These are phyloP conservation scores for Bubo blakistoni DNA, from an alignment of 2,113 vertebrate genomes.

Conservation along the genomic window DNA sequence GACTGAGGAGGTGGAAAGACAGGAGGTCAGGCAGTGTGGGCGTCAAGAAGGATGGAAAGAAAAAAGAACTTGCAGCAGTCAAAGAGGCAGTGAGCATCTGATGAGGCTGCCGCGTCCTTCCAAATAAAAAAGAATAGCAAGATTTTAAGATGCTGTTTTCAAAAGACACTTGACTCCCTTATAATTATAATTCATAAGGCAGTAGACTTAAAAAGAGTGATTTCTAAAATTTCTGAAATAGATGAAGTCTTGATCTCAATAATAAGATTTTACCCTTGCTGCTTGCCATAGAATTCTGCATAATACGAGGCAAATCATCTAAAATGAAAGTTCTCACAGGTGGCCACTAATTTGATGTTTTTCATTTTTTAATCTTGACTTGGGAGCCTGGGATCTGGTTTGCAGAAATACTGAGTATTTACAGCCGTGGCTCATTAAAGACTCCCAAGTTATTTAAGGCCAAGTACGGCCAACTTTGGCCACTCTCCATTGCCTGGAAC, in stretches of 20 bases:
- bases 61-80: slow-evolving; percentile 1
- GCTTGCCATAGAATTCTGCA: background rate
- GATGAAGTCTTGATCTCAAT: background rate
- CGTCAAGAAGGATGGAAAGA: background rate
- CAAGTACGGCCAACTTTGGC: background rate
- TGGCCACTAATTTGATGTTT: background rate
- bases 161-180: background rate
- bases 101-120: background rate
- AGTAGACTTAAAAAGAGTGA: background rate
- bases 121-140: background rate
- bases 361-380: background rate
- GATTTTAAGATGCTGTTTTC: background rate
- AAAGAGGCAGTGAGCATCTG: background rate
- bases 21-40: slow-evolving; percentile 5
- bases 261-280: background rate
- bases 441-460: background rate
- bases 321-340: background rate
- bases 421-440: background rate
- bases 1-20: slow-evolving; percentile 1
- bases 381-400: background rate
- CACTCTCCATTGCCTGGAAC: background rate
- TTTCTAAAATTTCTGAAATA: background rate
- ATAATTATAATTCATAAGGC: background rate
- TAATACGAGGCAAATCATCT: background rate
- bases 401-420: background rate